These are phyloP conservation scores for Prionace glauca DNA, from an alignment of 2,797 vertebrate genomes.

Conservation along the genomic window DNA sequence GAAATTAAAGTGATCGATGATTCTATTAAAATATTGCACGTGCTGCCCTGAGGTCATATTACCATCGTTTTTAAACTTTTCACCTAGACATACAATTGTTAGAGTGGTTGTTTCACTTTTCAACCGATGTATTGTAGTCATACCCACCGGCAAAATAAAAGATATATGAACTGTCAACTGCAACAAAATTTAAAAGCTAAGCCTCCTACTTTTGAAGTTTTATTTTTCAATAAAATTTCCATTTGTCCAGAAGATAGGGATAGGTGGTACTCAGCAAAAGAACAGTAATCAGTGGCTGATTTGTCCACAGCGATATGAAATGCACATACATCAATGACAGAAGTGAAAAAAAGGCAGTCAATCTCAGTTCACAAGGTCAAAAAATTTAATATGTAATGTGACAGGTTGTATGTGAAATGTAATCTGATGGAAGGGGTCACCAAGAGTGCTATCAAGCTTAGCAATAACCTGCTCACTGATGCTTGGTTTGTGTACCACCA, in stretches of 20 bases:
- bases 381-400: neutral
- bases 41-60: neutral
- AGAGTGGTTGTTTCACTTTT: neutral
- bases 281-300: conserved; percentile 2
- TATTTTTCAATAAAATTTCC: neutral
- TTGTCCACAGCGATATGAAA: neutral
- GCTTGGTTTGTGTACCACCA: too few species aligned
- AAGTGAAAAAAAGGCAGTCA: neutral
- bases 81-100: neutral
- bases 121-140: too few species aligned
- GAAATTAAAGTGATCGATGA: neutral
- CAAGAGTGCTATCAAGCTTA: too few species aligned
- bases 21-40: neutral
- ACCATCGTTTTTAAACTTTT: neutral
- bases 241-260: neutral
- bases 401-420: neutral
- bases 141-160: neutral
- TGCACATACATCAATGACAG: conserved; percentile 18
- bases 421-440: too few species aligned
- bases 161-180: neutral
- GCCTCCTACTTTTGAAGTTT: neutral
- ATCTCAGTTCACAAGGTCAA: conserved; percentile 16
- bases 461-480: too few species aligned
- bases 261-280: neutral
- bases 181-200: neutral